A percentile compares a stretch with the other conserved stretches of the same genome.
phyloP scores from a whole-genome alignment of 2,113 vertebrate species.

The Pangasianodon gigas region DNA sequence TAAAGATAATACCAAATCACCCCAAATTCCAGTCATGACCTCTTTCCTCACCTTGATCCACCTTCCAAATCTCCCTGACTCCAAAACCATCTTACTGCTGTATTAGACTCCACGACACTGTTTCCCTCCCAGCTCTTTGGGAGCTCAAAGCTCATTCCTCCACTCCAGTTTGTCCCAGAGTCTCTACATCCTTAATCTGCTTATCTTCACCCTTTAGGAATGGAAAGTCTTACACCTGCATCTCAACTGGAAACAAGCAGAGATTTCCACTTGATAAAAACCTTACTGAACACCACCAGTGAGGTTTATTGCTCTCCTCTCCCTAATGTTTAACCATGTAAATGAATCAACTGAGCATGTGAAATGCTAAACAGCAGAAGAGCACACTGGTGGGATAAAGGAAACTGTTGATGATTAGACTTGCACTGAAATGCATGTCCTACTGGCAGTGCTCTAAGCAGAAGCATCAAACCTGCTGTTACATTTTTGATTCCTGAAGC shows the following conservation, averaged over 20 bases:
- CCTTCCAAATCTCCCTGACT: neutral
- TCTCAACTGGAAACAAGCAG: constrained; percentile 17
- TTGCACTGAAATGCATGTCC: neutral
- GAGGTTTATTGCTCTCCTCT: neutral
- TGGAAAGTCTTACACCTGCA: constrained; percentile 17
- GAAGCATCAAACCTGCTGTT: neutral
- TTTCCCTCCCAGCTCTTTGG: neutral
- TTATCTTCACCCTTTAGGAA: neutral
- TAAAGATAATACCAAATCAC: neutral
- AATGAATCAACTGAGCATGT: neutral
- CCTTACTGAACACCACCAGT: neutral
- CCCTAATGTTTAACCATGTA: constrained; percentile 40
- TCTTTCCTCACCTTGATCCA: constrained; percentile 4
- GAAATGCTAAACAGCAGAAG: neutral
- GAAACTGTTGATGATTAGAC: neutral
- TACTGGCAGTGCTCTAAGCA: neutral
- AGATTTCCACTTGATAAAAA: constrained; percentile 34
- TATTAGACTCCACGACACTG: neutral
- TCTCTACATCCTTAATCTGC: neutral
- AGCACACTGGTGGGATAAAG: neutral
- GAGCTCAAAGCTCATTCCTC: neutral
- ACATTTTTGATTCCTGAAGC: neutral
- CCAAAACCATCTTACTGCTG: neutral
- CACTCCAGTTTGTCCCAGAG: neutral
- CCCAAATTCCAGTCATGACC: neutral